Conservation (phyloP, 2,797 vertebrate genomes). For the Myripristis jacobus region DNA sequence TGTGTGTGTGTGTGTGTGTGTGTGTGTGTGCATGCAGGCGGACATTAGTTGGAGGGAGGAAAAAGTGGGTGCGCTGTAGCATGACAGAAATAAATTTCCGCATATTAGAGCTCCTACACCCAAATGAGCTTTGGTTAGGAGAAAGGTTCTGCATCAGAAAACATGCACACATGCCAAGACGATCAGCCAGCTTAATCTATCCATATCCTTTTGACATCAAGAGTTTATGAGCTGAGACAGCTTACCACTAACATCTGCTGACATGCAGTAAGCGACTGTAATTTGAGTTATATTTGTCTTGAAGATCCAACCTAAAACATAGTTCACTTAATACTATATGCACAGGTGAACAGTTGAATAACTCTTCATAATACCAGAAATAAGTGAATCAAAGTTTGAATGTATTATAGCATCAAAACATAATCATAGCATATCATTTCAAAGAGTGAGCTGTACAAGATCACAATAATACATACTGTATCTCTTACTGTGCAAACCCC, state of each 20-base stretch:
- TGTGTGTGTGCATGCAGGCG: constrained; percentile 4
- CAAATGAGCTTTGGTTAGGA: constrained; percentile 33
- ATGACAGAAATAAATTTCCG: constrained; percentile 38
- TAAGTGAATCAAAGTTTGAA: neutral
- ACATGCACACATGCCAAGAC: constrained; percentile 27
- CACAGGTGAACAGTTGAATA: too few species aligned
- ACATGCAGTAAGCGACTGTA: constrained; percentile 29
- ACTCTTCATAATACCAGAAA: neutral
- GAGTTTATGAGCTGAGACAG: constrained; percentile 26
- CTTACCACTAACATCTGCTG: constrained; percentile 26
- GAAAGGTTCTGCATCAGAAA: constrained; percentile 15
- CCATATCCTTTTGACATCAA: constrained; percentile 20
- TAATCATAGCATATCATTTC: neutral
- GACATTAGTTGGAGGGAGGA: constrained; percentile 39
- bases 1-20: neutral
- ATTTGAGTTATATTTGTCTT: constrained; percentile 5
- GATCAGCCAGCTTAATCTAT: constrained; percentile 44
- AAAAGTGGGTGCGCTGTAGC: constrained; percentile 31
- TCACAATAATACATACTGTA: neutral
- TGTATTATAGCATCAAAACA: neutral
- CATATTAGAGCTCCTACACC: constrained; percentile 46
- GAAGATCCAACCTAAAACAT: neutral
- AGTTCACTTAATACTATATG: neutral
- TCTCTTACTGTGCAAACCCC: neutral
- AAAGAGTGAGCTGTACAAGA: neutral